Evolutionary conservation across 1,140 invertebrate genomes (phyloP), one percentile per base, ranked within the genome.

Genomic region (Pogonus chalceus): DNA sequence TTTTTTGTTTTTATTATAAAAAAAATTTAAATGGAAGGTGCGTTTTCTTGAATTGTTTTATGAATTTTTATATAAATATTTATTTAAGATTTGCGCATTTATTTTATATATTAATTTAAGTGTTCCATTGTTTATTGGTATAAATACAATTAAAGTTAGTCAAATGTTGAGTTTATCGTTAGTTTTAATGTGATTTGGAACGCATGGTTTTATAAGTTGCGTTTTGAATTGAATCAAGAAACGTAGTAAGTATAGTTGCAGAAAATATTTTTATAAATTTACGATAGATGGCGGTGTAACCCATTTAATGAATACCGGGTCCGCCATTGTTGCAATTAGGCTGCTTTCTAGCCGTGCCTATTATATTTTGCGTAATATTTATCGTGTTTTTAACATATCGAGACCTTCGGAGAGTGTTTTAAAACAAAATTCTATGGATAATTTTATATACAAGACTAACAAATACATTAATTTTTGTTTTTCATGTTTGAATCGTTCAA

Each of bases 321-420:
- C 62, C 65, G 65, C 65, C 64, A 67, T 67, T 65, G 62, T 67
- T 67, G 54, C 58, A 54, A 62, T 60, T 62, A 58, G 62, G 63
- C 63, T 60, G 62, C 58, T 61, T 60, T 66, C 57, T 62, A 60
- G 62, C 63, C 62, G 58, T 66, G 59, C 58, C 59, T 63, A 52
- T 20, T 60, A 64, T 50, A 61, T 58, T 61, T 59, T 59, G 43
- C 35, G 31, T 52, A 59, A 64, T 55, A 60, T 53, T 59, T 56
- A 50, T 60, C 49, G 58, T 57, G 56, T 52, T 52, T 53, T 43
- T 43, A 16, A 16, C 37, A 43, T 43, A 43, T 3, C 37, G 46
- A 23, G 53, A 10, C 31, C 54, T 24, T 53, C 52, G 23, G 49
- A 39, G 48, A 31, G 26, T 58, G 49, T 37, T 54, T 51, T 56